Conservation (phyloP, 2,113 vertebrate species). For the Xerus inauris region DNA sequence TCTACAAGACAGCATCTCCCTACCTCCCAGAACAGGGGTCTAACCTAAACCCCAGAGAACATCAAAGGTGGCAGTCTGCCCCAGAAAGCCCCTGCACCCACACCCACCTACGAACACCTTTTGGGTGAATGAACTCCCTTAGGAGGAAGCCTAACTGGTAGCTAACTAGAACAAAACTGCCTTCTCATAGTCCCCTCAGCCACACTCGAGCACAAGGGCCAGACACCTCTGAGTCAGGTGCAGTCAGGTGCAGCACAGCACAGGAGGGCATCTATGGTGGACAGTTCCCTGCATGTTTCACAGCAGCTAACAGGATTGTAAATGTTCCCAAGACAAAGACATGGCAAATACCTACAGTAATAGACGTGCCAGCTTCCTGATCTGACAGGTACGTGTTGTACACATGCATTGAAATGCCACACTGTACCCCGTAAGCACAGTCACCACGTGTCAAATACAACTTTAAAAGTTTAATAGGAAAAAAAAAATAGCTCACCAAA, state of each 20-base stretch:
- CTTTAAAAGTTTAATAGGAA: neutral
- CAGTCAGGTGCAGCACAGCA: neutral
- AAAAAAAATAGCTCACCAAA: constrained; percentile 91
- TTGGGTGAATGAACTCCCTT: neutral
- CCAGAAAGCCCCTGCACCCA: accelerated
- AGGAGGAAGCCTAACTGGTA: accelerated
- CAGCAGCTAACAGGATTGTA: neutral
- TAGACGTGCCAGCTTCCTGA: neutral
- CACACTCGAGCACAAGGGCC: accelerated
- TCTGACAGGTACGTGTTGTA: no score
- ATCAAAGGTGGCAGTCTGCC: accelerated
- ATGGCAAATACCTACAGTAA: no score
- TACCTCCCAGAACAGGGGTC: neutral
- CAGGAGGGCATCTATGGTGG: neutral
- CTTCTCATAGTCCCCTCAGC: neutral
- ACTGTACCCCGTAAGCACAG: neutral
- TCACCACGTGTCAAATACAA: neutral
- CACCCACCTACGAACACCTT: no score
- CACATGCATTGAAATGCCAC: no score
- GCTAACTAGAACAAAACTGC: neutral
- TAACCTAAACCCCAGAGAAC: neutral
- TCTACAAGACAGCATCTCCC: neutral
- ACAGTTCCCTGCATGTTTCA: neutral
- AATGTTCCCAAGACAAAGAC: neutral
- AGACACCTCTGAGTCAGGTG: neutral